Evolutionary conservation across 1,140 invertebrate species (phyloP).

Genomic region (Wasmannia auropunctata): DNA sequence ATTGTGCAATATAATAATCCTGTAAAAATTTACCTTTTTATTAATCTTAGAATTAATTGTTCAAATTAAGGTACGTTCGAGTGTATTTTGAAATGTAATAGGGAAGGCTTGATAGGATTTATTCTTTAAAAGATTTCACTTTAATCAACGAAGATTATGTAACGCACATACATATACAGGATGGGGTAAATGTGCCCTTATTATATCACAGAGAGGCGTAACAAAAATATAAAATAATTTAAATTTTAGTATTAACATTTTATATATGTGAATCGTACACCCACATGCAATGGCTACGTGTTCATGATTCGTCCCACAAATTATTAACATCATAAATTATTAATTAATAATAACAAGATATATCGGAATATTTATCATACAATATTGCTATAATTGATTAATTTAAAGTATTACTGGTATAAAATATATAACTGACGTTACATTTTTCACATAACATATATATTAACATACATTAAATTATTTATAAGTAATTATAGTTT

Average conservation of each 20-base stretch:
- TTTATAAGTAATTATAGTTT: not conserved
- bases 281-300: constrained; percentile 71
- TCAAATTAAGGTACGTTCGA: constrained; percentile 65
- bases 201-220: constrained; percentile 83
- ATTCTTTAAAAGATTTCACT: constrained; percentile 71
- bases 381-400: constrained; percentile 30
- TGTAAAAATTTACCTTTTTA: not conserved
- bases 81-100: constrained; percentile 69
- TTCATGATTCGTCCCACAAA: constrained; percentile 70
- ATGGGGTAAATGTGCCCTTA: constrained; percentile 81
- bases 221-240: constrained; percentile 82
- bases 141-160: constrained; percentile 74
- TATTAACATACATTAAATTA: not conserved
- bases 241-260: constrained; percentile 76
- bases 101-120: constrained; percentile 71
- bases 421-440: not conserved
- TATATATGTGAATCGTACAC: constrained; percentile 71
- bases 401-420: not conserved
- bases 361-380: too few relatives aligned
- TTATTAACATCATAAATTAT: constrained; percentile 51
- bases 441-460: not conserved
- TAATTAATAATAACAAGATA: constrained; percentile 31
- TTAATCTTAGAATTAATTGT: not conserved
- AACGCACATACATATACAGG: constrained; percentile 79
- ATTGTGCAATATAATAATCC: not conserved